phyloP scores from a whole-genome alignment of 2,888 invertebrate species.

The Esperia sulphurella region DNA sequence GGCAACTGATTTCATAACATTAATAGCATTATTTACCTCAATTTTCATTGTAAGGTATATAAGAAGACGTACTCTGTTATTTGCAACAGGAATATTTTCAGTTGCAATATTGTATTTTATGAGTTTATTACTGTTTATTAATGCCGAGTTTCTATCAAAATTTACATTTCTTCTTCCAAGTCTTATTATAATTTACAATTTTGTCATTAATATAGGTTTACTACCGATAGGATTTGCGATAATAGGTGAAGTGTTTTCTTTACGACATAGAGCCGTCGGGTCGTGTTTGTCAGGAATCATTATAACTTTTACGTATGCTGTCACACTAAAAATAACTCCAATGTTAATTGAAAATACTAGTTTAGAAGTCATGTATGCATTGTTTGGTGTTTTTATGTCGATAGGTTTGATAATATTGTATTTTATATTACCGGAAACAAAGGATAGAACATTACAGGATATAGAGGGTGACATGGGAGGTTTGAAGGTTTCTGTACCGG shows the following conservation, averaged over 20 bases:
- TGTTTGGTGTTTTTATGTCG: conserved; percentile 26
- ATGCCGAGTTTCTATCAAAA: neutral
- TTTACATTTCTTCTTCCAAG: conserved; percentile 22
- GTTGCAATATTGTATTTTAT: conserved; percentile 28
- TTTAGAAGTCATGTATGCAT: conserved; percentile 29
- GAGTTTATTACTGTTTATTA: conserved; percentile 19
- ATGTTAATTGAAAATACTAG: conserved; percentile 32
- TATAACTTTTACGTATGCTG: conserved; percentile 28
- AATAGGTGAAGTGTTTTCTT: conserved; percentile 37
- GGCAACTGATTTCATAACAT: conserved; percentile 28
- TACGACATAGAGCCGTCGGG: conserved; percentile 36
- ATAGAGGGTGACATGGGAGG: conserved; percentile 37
- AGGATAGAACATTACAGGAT: conserved; percentile 37
- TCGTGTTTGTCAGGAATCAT: conserved; percentile 29
- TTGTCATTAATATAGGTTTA: conserved; percentile 29
- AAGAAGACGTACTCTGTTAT: conserved; percentile 33
- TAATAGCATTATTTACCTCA: conserved; percentile 27
- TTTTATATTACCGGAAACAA: conserved; percentile 39
- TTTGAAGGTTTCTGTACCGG: too few relatives aligned
- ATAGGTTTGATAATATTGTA: conserved; percentile 27
- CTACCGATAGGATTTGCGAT: conserved; percentile 31
- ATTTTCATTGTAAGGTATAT: conserved; percentile 25
- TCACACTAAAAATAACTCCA: conserved; percentile 35
- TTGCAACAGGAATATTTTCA: conserved; percentile 25
- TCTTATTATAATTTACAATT: conserved; percentile 25